These are phyloP conservation scores for Alauda arvensis DNA, from an alignment of 2,797 vertebrate species.

Conservation along the genomic window DNA sequence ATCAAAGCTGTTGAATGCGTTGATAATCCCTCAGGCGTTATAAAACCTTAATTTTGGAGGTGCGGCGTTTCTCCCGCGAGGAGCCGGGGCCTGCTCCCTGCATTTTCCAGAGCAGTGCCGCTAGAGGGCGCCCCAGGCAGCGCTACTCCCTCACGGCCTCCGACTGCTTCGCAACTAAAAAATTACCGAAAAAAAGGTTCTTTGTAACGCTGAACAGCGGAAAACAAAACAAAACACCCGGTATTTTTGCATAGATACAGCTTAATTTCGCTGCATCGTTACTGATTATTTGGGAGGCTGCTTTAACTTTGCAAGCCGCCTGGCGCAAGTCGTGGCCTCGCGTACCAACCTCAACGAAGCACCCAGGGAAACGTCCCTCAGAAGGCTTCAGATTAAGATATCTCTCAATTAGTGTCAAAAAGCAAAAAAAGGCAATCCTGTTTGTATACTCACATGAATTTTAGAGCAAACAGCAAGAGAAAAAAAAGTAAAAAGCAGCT, in stretches of 20 bases:
- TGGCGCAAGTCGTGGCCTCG: not conserved
- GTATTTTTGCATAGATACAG: not conserved
- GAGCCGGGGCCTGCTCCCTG: not conserved
- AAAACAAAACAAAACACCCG: not conserved
- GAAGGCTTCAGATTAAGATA: not conserved
- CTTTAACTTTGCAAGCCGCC: not conserved
- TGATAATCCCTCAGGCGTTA: not conserved
- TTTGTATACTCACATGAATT: not conserved
- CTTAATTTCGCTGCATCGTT: not conserved
- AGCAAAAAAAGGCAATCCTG: not conserved
- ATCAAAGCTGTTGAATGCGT: not conserved
- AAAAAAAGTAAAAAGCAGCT: not conserved
- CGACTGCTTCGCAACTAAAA: not conserved
- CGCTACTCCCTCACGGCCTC: not conserved
- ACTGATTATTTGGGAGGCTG: not conserved
- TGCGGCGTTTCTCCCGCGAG: not conserved
- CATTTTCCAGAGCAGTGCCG: conserved; percentile 12
- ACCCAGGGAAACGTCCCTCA: not conserved
- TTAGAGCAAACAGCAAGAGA: not conserved
- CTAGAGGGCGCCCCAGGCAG: conserved; percentile 55
- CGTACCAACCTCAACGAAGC: not conserved
- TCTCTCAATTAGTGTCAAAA: not conserved
- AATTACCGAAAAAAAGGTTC: not conserved
- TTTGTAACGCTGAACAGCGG: not conserved
- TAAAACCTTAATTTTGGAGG: not conserved